Conservation (phyloP, 2,888 invertebrate genomes). For the Nymphalis c-album region DNA sequence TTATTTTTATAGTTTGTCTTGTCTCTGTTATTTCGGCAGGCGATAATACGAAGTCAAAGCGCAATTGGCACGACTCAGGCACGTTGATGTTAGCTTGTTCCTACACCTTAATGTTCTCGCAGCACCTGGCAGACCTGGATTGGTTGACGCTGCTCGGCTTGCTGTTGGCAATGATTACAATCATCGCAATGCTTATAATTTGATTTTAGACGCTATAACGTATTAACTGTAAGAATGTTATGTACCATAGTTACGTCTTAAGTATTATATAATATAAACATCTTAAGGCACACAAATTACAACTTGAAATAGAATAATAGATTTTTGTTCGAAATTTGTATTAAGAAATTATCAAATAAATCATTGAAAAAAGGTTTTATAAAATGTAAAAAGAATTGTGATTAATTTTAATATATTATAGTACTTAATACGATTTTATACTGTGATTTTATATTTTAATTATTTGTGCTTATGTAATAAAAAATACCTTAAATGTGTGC, state of each 20-base stretch:
- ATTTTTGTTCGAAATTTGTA: neutral
- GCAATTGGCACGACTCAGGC: slow-evolving; percentile 83
- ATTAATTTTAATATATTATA: slow-evolving; percentile 11
- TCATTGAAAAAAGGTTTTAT: neutral
- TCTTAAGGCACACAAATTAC: neutral
- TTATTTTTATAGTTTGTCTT: slow-evolving; percentile 43
- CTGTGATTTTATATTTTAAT: slow-evolving; percentile 50
- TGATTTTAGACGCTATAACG: slow-evolving; percentile 48
- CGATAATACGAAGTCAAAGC: slow-evolving; percentile 73
- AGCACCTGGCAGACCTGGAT: slow-evolving; percentile 87
- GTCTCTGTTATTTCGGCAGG: slow-evolving; percentile 69
- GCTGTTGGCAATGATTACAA: slow-evolving; percentile 87
- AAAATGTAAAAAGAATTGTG: neutral
- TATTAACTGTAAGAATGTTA: slow-evolving; percentile 9
- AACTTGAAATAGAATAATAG: neutral
- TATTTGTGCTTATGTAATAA: slow-evolving; percentile 13
- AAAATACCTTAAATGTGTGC: slow-evolving; percentile 20
- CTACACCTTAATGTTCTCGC: slow-evolving; percentile 86
- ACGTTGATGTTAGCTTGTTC: slow-evolving; percentile 89
- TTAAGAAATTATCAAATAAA: too few species aligned
- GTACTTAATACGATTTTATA: slow-evolving; percentile 33
- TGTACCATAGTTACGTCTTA: slow-evolving; percentile 5
- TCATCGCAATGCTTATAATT: slow-evolving; percentile 85
- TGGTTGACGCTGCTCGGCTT: slow-evolving; percentile 88
- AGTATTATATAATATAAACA: neutral